Conservation (phyloP, 2,113 vertebrate species). For the Cynopterus brachyotis region DNA sequence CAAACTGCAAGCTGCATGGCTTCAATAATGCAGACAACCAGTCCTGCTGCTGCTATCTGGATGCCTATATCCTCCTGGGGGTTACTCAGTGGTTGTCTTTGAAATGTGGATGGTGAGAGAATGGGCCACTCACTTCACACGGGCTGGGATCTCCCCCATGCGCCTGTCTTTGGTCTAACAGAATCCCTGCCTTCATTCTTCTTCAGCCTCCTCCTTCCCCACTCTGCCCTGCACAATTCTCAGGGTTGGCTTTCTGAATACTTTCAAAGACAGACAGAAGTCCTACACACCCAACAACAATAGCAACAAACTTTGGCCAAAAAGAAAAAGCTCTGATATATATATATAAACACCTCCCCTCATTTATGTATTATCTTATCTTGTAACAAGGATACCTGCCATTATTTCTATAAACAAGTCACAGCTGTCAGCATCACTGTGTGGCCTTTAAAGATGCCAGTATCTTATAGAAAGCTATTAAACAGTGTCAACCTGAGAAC, state of each 20-base stretch:
- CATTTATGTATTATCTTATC: not conserved
- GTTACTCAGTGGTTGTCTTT: not conserved
- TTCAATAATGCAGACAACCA: not conserved
- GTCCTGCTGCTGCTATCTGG: not conserved
- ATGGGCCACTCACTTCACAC: not conserved
- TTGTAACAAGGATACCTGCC: conserved; percentile 30
- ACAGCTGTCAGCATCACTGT: conserved; percentile 26
- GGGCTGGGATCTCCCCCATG: not conserved
- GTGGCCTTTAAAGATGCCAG: conserved; percentile 42
- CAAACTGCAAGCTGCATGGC: fast-evolving
- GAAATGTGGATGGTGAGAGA: not conserved
- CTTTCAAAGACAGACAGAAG: not conserved
- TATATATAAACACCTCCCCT: not conserved
- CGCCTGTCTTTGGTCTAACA: not conserved
- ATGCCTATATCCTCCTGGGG: no score
- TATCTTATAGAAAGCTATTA: conserved; percentile 11
- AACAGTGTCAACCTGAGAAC: conserved; percentile 32
- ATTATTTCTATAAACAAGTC: conserved; percentile 58
- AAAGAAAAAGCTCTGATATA: not conserved
- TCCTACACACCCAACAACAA: not conserved
- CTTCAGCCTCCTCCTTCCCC: not conserved
- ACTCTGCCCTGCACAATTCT: not conserved
- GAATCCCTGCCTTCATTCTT: not conserved
- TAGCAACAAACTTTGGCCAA: not conserved
- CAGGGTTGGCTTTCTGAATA: not conserved